Evolutionary conservation across 1,140 invertebrate genomes (phyloP).

Genomic region (Heliconius himera): DNA sequence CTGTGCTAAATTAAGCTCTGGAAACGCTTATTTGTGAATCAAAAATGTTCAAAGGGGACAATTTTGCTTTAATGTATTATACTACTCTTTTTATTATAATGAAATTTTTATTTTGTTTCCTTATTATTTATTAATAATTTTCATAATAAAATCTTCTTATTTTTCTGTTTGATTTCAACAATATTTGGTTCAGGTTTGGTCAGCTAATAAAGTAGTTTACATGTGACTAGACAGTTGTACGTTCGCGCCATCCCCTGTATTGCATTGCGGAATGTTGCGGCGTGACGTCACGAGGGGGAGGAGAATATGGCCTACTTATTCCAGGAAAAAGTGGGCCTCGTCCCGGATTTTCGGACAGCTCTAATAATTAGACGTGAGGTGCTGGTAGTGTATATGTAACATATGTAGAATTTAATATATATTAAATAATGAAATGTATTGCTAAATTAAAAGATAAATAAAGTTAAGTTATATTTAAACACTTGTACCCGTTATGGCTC

Average conservation of each 20-base stretch:
- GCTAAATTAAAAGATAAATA: too few relatives aligned
- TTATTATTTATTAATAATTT: background rate
- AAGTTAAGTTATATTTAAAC: too few relatives aligned
- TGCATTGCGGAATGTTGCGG: constrained; percentile 54
- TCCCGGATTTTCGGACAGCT: constrained; percentile 52
- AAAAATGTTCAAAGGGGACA: background rate
- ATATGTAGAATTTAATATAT: too few relatives aligned
- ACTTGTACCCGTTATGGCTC: too few relatives aligned
- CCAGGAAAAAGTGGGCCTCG: constrained; percentile 54
- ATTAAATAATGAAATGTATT: too few relatives aligned
- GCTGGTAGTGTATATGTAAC: constrained; percentile 15
- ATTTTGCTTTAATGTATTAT: background rate
- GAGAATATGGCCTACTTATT: constrained; percentile 56
- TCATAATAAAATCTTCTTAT: background rate
- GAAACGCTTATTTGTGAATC: constrained; percentile 17
- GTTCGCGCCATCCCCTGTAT: constrained; percentile 30
- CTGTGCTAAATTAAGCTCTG: constrained; percentile 27
- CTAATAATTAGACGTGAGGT: constrained; percentile 30
- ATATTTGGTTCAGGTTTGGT: background rate
- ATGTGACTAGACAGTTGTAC: constrained; percentile 2
- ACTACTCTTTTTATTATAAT: background rate
- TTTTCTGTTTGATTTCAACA: background rate
- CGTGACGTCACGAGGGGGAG: constrained; percentile 50
- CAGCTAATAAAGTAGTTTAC: constrained; percentile 5
- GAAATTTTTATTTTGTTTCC: background rate